These are phyloP conservation scores for Triops longicaudatus DNA, from an alignment of 1,140 invertebrate genomes.

Conservation along the genomic window DNA sequence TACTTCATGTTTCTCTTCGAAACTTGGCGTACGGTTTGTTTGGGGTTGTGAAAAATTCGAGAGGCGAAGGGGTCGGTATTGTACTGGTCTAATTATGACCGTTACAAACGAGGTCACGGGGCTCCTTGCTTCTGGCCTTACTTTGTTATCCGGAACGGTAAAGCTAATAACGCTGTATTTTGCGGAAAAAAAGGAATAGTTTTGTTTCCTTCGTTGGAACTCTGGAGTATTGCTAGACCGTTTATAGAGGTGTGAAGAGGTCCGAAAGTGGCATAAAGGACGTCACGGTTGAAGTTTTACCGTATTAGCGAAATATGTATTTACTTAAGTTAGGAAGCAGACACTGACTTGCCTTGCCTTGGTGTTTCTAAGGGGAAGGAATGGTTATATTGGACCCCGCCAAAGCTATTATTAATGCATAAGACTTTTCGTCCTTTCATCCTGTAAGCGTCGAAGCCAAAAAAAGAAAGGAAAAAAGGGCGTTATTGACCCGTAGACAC, in stretches of 20 bases:
- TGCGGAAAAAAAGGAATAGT: too few species aligned
- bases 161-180: not conserved
- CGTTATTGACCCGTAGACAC: not conserved
- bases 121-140: not conserved
- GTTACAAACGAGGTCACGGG: not conserved
- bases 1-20: not conserved
- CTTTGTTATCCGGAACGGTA: not conserved
- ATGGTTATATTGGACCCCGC: not conserved
- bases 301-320: not conserved
- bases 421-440: conserved; percentile 3
- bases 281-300: too few species aligned
- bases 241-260: too few species aligned
- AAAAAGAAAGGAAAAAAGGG: not conserved
- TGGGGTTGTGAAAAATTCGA: not conserved
- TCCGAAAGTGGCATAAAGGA: too few species aligned
- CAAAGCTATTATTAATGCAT: conserved; percentile 1
- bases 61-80: not conserved
- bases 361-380: not conserved
- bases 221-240: too few species aligned
- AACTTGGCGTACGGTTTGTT: not conserved
- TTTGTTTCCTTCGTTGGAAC: too few species aligned
- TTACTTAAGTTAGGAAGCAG: not conserved
- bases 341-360: not conserved
- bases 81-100: not conserved
- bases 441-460: not conserved